Evolutionary conservation across 2,888 invertebrate genomes (phyloP), one percentile per base, ranked within the genome.

Genomic region (Himalopsyche anomala): DNA sequence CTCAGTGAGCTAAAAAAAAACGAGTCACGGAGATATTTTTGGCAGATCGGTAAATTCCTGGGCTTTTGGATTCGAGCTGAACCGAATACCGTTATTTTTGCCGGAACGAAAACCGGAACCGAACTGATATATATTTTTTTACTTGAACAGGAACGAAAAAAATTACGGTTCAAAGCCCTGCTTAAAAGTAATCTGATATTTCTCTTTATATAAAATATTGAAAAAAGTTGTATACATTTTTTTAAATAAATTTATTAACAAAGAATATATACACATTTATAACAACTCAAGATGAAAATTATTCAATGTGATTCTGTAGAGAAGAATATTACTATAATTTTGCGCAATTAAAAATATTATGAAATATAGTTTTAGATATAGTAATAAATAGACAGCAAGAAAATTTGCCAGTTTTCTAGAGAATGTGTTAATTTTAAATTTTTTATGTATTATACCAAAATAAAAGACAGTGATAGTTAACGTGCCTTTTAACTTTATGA

Each of bases 211-310:
- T 40, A 40, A 40, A 28, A 45, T 45, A 45, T 45, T 45, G 45
- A 51, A 51, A 51, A 4, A 51, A 51, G 5, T 51, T 51, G 51
- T 5, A 51, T 51, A 51, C 51, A 36, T 36, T 74, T 74, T 62
- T 74, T 74, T 36, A 74, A 74, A 74, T 74, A 74, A 38, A 38
- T 74, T 74, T 74, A 74, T 74, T 74, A 74, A 74, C 74, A 74
- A 74, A 74, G 74, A 74, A 74, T 74, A 74, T 74, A 74, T 74
- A 74, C 74, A 74, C 28, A 74, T 74, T 74, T 74, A 74, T 74
- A 74, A 74, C 74, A 74, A 74, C 74, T 74, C 74, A 74, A 74
- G 28, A 19, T n/a, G 28, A n/a, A 62, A 62, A 74, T 74, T 36
- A 36, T 74, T 74, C 3, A 74, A 36, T 74, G 15, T 74, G 62